Evolutionary conservation across 2,888 invertebrate genomes (phyloP), one percentile per base, ranked within the genome.

Genomic region (Platycheirus albimanus): DNA sequence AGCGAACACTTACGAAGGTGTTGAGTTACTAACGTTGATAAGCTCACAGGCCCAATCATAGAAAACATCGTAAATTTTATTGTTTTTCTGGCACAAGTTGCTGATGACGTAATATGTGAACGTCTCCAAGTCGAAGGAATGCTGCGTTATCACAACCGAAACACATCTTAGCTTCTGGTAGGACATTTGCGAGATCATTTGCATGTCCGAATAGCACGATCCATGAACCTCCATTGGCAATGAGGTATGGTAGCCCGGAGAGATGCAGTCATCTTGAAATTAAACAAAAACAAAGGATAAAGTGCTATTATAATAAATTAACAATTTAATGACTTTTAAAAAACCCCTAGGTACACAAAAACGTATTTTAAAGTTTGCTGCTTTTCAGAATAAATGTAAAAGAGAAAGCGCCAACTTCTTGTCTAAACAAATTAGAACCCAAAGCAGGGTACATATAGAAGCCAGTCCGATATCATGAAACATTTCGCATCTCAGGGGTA

Each of bases 161-260:
- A 88, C 88, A 52, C 91, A 90, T 24, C 89, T 88, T 3, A 91
- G 85, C 24, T 89, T 88, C 58, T 90, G 90, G 76, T 89, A 90
- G 1, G 91, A 90, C 13, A 88, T 87, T 45, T 91, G 89, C 3
- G 91, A 91, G 74, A 91, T 90, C 91, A 91, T 91, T 88, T 91
- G 91, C 91, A 91, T 91, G 78, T 90, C 91, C 0, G 91, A 90
- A 78, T 91, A 91, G 70, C 91, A 90, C 0, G 91, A 89, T 5
- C 91, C 91, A 54, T 91, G 91, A 0, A 91, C 91, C 79, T 91
- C 91, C 87, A 91, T 87, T 3, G 91, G 91, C 47, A 91, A 85
- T 4, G 90, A 90, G 1, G 90, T 90, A 52, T 91, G 91, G 72
- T 91, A 91, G 8, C 91, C 91, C 0, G 91, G 91, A 0, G 91